A percentile compares a stretch with the other conserved stretches of the same genome.
Conservation (phyloP, 1,140 invertebrate genomes). For the Orius insidiosus region DNA sequence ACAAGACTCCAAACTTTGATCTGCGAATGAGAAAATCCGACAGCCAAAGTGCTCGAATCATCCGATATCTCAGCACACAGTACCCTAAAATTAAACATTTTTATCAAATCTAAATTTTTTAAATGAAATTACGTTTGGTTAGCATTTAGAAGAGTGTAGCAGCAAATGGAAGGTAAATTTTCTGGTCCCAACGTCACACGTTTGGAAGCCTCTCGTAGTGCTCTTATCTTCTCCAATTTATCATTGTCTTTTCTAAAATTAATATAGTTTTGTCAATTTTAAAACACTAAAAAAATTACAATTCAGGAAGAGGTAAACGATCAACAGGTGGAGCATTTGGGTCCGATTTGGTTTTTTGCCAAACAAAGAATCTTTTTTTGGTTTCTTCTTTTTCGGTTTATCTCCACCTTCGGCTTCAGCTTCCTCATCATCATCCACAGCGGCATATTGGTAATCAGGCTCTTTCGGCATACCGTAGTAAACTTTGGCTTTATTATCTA, state of each 20-base stretch:
- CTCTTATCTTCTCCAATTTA: constrained; percentile 78
- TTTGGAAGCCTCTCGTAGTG: constrained; percentile 72
- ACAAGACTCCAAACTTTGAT: constrained; percentile 86
- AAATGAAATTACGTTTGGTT: constrained; percentile 44
- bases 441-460: constrained; percentile 57
- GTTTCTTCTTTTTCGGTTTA: constrained; percentile 91
- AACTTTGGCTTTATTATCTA: constrained; percentile 88
- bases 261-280: no score
- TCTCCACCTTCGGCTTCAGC: constrained; percentile 59
- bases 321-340: constrained; percentile 85
- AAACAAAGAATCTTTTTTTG: constrained; percentile 81
- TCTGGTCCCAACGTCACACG: constrained; percentile 66
- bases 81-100: no score
- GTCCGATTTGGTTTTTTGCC: constrained; percentile 93
- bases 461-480: constrained; percentile 89
- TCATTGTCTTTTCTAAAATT: constrained; percentile 88
- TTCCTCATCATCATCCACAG: constrained; percentile 57
- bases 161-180: constrained; percentile 83
- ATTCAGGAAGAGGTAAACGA: constrained; percentile 81
- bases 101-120: no score
- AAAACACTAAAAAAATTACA: no score
- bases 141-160: constrained; percentile 87
- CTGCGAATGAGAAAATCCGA: constrained; percentile 76
- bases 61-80: constrained; percentile 80
- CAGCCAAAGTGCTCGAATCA: constrained; percentile 79